These are phyloP conservation scores for Rhagophthalmus giganteus DNA, from an alignment of 2,888 invertebrate genomes.

Conservation along the genomic window DNA sequence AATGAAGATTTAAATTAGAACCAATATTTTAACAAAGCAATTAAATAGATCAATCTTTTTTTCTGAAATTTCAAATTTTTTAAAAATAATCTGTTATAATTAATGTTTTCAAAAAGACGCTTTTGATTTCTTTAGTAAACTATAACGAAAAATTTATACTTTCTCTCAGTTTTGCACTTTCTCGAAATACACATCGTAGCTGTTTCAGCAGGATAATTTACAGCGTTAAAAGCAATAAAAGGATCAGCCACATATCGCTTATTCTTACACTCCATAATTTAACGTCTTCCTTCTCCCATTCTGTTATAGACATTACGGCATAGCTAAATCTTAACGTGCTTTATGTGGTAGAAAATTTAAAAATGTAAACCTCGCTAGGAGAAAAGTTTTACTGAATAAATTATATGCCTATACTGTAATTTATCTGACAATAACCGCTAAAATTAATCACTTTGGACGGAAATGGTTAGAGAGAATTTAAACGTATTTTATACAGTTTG, in stretches of 20 bases:
- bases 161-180: conserved; percentile 12
- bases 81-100: too few relatives aligned
- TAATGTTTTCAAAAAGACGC: too few relatives aligned
- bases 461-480: too few relatives aligned
- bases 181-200: conserved; percentile 33
- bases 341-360: conserved; percentile 52
- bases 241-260: conserved; percentile 53
- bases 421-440: too few relatives aligned
- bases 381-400: conserved; percentile 42
- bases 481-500: too few relatives aligned
- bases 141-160: conserved; percentile 10
- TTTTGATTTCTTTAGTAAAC: too few relatives aligned
- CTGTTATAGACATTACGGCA: conserved; percentile 39
- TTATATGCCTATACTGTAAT: too few relatives aligned
- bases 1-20: too few relatives aligned
- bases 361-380: conserved; percentile 44
- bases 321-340: conserved; percentile 50
- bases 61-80: too few relatives aligned
- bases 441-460: too few relatives aligned
- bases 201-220: conserved; percentile 48
- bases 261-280: conserved; percentile 54
- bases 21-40: too few relatives aligned
- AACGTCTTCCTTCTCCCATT: conserved; percentile 43
- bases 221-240: conserved; percentile 47
- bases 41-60: too few relatives aligned